These are phyloP conservation scores for Eriocheir sinensis DNA, from an alignment of 1,140 invertebrate species.

Conservation along the genomic window DNA sequence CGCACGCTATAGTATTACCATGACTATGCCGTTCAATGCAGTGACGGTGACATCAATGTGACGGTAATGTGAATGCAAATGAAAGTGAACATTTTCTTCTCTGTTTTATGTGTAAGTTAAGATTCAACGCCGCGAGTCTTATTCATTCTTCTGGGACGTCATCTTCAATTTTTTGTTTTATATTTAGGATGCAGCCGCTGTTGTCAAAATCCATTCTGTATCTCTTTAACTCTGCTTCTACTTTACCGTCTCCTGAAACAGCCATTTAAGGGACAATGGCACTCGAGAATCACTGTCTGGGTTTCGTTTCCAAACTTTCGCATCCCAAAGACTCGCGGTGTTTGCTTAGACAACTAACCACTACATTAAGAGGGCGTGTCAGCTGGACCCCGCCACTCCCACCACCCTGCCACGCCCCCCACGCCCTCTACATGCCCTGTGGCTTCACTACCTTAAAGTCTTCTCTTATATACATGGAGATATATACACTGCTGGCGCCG, in stretches of 20 bases:
- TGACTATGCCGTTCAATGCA: not conserved
- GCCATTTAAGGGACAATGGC: no score
- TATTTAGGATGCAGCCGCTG: no score
- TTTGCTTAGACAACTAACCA: not conserved
- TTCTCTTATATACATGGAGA: not conserved
- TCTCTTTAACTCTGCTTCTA: no score
- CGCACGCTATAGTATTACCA: not conserved
- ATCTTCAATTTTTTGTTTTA: no score
- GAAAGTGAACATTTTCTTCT: not conserved
- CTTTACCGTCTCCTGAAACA: no score
- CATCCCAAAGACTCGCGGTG: not conserved
- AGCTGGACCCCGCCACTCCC: not conserved
- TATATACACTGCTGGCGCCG: not conserved
- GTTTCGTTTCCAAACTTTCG: no score
- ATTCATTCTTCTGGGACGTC: no score
- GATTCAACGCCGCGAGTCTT: not conserved
- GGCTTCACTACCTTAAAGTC: not conserved
- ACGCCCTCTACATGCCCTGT: not conserved
- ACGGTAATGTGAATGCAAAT: conserved; percentile 15
- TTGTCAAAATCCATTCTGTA: no score
- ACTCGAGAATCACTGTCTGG: no score
- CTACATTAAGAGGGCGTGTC: not conserved
- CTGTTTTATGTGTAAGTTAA: not conserved
- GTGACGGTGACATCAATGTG: conserved; percentile 11
- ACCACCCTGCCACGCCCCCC: not conserved